phyloP scores from a whole-genome alignment of 1,140 invertebrate genomes.

The Papilio helenus region DNA sequence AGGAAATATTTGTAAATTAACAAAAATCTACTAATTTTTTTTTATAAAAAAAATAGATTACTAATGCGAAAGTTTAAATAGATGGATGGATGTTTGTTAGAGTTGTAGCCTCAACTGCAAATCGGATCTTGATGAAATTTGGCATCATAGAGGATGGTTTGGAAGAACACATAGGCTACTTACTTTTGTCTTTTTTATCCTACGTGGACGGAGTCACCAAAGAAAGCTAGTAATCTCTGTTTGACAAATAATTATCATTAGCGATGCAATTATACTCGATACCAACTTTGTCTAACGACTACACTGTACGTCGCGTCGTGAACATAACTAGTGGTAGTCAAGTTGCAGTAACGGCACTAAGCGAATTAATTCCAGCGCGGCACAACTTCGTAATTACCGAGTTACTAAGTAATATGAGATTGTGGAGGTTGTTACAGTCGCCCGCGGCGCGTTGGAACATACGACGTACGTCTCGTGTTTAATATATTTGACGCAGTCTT shows the following conservation, averaged over 20 bases:
- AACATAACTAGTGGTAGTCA: constrained; percentile 1
- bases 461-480: not conserved
- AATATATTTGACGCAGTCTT: not conserved
- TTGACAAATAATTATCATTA: not conserved
- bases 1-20: too few species aligned
- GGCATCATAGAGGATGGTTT: too few species aligned
- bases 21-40: too few species aligned
- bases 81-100: too few species aligned
- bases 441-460: not conserved
- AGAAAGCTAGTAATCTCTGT: not conserved
- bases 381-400: constrained; percentile 18
- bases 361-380: constrained; percentile 19
- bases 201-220: too few species aligned
- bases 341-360: constrained; percentile 21
- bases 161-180: too few species aligned
- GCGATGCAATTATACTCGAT: not conserved
- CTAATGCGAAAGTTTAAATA: too few species aligned
- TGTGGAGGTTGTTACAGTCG: constrained; percentile 21
- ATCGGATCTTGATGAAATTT: too few species aligned
- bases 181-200: too few species aligned
- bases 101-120: too few species aligned
- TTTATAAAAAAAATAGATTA: too few species aligned
- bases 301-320: not conserved
- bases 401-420: constrained; percentile 29
- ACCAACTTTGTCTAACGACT: constrained; percentile 7